These are phyloP conservation scores for Saxidomus purpurata DNA, from an alignment of 1,140 invertebrate genomes.

Conservation along the genomic window DNA sequence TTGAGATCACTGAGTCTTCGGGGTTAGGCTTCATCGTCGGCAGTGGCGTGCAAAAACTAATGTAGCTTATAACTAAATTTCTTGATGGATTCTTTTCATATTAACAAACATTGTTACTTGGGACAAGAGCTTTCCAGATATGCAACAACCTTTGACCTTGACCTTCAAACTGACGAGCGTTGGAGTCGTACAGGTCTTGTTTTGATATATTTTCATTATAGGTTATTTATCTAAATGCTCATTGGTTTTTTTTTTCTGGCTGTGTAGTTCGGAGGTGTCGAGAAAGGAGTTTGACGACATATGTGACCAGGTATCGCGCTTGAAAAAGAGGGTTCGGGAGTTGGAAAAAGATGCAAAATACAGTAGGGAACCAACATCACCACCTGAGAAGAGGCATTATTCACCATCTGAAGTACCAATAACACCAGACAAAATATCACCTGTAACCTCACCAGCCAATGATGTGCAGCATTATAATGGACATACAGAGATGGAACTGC, in stretches of 20 bases:
- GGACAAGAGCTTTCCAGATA: conserved; percentile 41
- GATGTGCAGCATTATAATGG: conserved; percentile 51
- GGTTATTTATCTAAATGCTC: conserved; percentile 47
- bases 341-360: conserved; percentile 48
- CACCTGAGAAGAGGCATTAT: conserved; percentile 31
- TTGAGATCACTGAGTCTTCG: conserved; percentile 41
- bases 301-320: conserved; percentile 44
- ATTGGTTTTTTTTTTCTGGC: conserved; percentile 45
- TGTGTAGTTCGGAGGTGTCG: conserved; percentile 49
- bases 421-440: conserved; percentile 41
- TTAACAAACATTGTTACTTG: conserved; percentile 40
- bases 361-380: conserved; percentile 43
- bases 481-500: conserved; percentile 47
- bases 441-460: conserved; percentile 48
- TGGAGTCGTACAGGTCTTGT: conserved; percentile 43
- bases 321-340: conserved; percentile 45
- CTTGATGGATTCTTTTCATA: too few relatives aligned
- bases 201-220: conserved; percentile 37
- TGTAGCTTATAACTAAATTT: conserved; percentile 49
- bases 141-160: conserved; percentile 45
- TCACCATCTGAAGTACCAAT: conserved; percentile 46
- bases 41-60: conserved; percentile 33
- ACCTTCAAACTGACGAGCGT: conserved; percentile 40
- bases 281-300: conserved; percentile 49
- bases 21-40: conserved; percentile 34